A percentile compares a stretch with the other conserved stretches of the same genome.
phyloP scores from a whole-genome alignment of 2,888 invertebrate genomes.

The Eupithecia tripunctaria region DNA sequence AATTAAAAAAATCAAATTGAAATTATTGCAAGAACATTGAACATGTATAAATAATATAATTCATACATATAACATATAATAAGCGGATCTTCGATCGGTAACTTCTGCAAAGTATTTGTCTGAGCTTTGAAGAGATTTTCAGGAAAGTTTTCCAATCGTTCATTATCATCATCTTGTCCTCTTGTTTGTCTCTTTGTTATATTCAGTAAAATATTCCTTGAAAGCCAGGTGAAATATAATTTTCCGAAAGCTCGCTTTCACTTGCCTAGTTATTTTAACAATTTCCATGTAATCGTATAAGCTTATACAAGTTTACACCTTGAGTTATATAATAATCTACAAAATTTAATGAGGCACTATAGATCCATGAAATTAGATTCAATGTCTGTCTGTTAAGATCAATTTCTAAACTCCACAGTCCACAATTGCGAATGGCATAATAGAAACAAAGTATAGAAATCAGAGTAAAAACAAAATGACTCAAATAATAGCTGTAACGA shows the following conservation, averaged over 20 bases:
- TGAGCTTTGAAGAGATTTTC: background rate
- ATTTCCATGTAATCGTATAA: background rate
- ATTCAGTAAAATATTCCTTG: background rate
- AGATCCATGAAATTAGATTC: background rate
- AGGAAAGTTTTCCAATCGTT: background rate
- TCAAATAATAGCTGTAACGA: constrained; percentile 12
- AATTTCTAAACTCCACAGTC: constrained; percentile 11
- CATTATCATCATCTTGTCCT: background rate
- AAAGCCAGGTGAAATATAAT: background rate
- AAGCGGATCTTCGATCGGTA: background rate
- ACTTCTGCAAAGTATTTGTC: background rate
- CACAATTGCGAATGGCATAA: background rate
- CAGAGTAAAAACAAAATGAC: background rate
- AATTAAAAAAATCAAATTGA: background rate
- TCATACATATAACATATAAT: background rate
- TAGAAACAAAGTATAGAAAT: constrained; percentile 1
- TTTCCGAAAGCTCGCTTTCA: constrained; percentile 17
- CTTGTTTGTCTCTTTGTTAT: background rate
- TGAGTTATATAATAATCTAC: constrained; percentile 14
- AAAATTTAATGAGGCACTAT: background rate
- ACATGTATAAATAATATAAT: background rate
- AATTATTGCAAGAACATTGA: background rate
- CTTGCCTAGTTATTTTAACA: constrained; percentile 13
- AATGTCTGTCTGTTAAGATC: background rate
- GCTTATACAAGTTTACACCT: constrained; percentile 12